Evolutionary conservation across 2,113 vertebrate genomes (phyloP), one percentile per base, ranked within the genome.

Genomic region (Solea senegalensis): DNA sequence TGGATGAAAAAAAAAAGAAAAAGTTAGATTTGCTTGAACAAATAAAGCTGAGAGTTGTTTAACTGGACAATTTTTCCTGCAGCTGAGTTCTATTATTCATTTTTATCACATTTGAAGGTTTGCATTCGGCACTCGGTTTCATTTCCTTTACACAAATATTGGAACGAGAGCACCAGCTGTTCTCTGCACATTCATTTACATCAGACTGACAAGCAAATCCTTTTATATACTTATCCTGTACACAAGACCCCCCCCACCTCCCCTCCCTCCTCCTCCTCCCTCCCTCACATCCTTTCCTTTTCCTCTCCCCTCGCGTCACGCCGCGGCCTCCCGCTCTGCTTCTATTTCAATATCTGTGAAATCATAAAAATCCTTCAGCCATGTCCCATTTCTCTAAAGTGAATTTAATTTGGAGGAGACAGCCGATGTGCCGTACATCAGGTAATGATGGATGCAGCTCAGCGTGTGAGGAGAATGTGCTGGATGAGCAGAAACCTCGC

Each of bases 321-420:
- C 57, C 34, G 59, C 53, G 73, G 58, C 68, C 61, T 63, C 65
- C 44, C 61, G 11, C 63, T 76, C 77, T 66, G 72, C 75, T 83
- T 88, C 80, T 81, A 89, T 91, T 91, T 89, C 88, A 90, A 86
- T 90, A 90, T 86, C 81, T 86, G 74, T 83, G 66, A 89, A 90
- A 91, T 92, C 88, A 86, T 92, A 89, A 91, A 91, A 92, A 86
- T 85, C 88, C 80, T 76, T 91, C 88, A 91, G 83, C 84, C 90
- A 86, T 91, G 89, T 91, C 90, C 86, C 74, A 89, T 92, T 92
- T 82, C 86, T 88, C 86, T 77, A 84, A 89, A 86, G 74, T 55
- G 4, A 89, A 90, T 91, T 86, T 84, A 80, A 90, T 90, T 81
- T 80, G 58, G 74, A 76, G 82, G 69, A 71, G 90, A 73, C 69